A percentile compares a stretch with the other conserved stretches of the same genome.
These are phyloP conservation scores for Abscondita cerata DNA, from an alignment of 2,888 invertebrate species.

Conservation along the genomic window DNA sequence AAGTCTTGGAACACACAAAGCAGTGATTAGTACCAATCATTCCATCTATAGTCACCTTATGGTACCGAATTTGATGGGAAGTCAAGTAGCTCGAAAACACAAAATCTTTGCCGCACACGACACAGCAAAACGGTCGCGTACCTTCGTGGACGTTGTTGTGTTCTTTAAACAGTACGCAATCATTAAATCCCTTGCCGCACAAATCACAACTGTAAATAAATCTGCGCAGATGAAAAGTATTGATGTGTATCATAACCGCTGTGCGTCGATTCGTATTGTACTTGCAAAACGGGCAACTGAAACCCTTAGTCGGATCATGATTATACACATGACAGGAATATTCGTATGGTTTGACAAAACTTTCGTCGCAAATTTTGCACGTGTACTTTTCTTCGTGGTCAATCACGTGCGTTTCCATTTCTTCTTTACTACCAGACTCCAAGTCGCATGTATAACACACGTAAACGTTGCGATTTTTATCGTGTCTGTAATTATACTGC, in stretches of 20 bases:
- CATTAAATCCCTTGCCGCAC: conserved; percentile 65
- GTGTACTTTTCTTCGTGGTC: conserved; percentile 32
- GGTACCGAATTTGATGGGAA: conserved; percentile 50
- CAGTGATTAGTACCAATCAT: conserved; percentile 57
- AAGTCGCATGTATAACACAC: conserved; percentile 37
- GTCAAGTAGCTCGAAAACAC: conserved; percentile 57
- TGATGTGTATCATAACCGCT: conserved; percentile 50
- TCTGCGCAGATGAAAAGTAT: conserved; percentile 52
- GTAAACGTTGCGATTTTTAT: conserved; percentile 44
- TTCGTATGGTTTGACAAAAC: conserved; percentile 52
- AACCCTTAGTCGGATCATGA: conserved; percentile 49
- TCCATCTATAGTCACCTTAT: conserved; percentile 55
- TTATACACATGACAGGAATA: conserved; percentile 50
- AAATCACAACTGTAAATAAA: conserved; percentile 62
- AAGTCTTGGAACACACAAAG: conserved; percentile 48
- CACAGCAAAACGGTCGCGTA: conserved; percentile 61
- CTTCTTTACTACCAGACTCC: conserved; percentile 23
- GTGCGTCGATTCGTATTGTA: conserved; percentile 48
- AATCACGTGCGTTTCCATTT: conserved; percentile 37
- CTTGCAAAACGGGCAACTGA: conserved; percentile 50
- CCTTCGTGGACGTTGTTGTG: conserved; percentile 65
- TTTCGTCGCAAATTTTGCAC: conserved; percentile 49
- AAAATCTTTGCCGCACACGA: conserved; percentile 62
- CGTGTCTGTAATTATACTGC: conserved; percentile 46
- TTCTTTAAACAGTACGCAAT: conserved; percentile 61